These are phyloP conservation scores for Pseudolycoriella hygida DNA, from an alignment of 2,888 invertebrate genomes.

Conservation along the genomic window DNA sequence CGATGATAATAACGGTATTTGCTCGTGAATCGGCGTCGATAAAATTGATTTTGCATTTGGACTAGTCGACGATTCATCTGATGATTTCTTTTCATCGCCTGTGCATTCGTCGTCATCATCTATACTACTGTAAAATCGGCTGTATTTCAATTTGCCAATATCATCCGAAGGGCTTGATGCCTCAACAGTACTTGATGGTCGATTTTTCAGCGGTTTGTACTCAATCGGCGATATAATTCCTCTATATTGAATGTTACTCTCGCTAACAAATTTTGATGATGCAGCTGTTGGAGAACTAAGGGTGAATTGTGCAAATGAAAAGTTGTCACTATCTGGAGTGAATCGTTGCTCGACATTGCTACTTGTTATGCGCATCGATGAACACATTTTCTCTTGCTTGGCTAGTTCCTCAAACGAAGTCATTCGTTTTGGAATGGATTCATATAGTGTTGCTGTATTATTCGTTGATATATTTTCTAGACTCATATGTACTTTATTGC, in stretches of 20 bases:
- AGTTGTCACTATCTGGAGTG: constrained; percentile 9
- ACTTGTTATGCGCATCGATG: background rate
- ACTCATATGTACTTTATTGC: constrained; percentile 2
- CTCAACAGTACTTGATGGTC: background rate
- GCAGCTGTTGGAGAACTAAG: background rate
- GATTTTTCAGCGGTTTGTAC: constrained; percentile 1
- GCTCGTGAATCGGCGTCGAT: constrained; percentile 14
- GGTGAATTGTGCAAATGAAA: constrained; percentile 1
- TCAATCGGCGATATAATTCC: constrained; percentile 3
- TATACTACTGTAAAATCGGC: constrained; percentile 4
- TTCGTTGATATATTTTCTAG: constrained; percentile 5
- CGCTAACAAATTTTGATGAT: constrained; percentile 4
- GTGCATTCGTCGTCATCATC: constrained; percentile 6
- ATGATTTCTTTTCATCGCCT: constrained; percentile 7
- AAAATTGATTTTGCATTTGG: constrained; percentile 12
- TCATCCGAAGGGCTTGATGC: constrained; percentile 1
- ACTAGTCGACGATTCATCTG: constrained; percentile 14
- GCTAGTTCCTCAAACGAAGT: constrained; percentile 15
- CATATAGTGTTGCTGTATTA: background rate
- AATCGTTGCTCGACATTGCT: background rate
- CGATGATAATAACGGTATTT: constrained; percentile 9
- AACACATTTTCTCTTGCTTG: background rate
- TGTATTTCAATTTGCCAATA: background rate
- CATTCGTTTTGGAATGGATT: constrained; percentile 9
- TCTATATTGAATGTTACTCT: constrained; percentile 12